Conservation (phyloP, 2,888 invertebrate species). For the Apocheima hispidaria region DNA sequence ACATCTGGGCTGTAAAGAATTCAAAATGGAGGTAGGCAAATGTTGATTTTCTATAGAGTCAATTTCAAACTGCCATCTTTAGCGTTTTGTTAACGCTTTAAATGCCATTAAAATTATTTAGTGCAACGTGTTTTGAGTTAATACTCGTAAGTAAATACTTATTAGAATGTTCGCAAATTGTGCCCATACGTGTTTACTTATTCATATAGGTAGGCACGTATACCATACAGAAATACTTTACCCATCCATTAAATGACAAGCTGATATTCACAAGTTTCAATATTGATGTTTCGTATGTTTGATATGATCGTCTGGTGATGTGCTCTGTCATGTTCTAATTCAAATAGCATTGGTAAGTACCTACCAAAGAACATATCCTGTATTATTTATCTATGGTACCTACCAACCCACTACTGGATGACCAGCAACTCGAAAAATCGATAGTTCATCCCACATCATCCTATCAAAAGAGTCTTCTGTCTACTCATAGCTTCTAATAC, state of each 20-base stretch:
- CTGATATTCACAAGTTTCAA: constrained; percentile 25
- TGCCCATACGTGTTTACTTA: constrained; percentile 24
- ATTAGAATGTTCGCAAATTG: constrained; percentile 34
- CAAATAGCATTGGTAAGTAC: constrained; percentile 6
- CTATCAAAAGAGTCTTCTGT: no score
- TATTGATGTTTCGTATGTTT: constrained; percentile 24
- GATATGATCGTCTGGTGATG: constrained; percentile 22
- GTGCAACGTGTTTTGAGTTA: constrained; percentile 55
- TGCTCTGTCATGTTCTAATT: constrained; percentile 11
- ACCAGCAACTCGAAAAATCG: no score
- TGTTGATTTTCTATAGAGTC: constrained; percentile 73
- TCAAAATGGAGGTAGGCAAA: constrained; percentile 66
- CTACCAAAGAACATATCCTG: no score
- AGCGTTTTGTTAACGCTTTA: constrained; percentile 77
- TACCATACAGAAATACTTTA: constrained; percentile 21
- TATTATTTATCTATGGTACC: not conserved
- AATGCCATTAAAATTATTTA: constrained; percentile 71
- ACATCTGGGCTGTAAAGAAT: constrained; percentile 64
- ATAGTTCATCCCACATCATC: no score
- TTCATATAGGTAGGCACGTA: constrained; percentile 27
- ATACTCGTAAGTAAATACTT: constrained; percentile 36
- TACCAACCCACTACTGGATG: not conserved
- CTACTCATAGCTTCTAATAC: no score
- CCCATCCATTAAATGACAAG: constrained; percentile 23
- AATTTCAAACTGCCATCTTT: constrained; percentile 77